Evolutionary conservation across 1,140 invertebrate species (phyloP), one percentile per base, ranked within the genome.

Genomic region (Neodiprion lecontei): DNA sequence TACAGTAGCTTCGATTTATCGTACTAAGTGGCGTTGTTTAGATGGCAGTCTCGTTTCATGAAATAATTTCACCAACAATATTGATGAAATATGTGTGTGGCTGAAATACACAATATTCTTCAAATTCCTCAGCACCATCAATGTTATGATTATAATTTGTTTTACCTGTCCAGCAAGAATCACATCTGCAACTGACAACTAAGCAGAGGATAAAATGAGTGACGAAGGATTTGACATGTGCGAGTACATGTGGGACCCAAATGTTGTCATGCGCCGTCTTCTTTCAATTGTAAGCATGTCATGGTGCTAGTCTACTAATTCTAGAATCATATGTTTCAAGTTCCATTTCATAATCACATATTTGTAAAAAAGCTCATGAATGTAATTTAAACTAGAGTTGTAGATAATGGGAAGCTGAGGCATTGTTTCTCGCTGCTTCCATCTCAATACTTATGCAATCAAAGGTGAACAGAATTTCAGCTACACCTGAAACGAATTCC

Each of bases 201-300:
- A 61, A 12, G 11, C 9, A 9, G 11, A 12, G 0, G 53, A 8
- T 61, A 61, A 61, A 61, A 61, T 61, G 53, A 61, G 53, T 17
- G 53, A 61, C 53, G 53, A 61, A 61, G 53, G 53, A 61, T 61
- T 61, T 17, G 53, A 61, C 53, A 61, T 61, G 53, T 61, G 53
- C 53, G 53, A 61, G 53, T 61, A 61, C n/a, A 61, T 61, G 53
- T 61, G 53, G 53, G 53, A 61, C 53, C 53, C 53, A 5, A 9
- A 61, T 17, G 53, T 61, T 17, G 53, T 61, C n/a, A 61, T 61
- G 53, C 53, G 53, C 11, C 53, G 53, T 12, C 53, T 61, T 61
- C 53, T 61, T 61, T 61, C 53, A 12, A 61, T 61, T 61, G 53
- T 61, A 61, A 61, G 53, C n/a, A 61, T 61, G n/a, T 40, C 5